These are phyloP conservation scores for Zaprionus bogoriensis DNA, from an alignment of 2,888 invertebrate genomes.

Conservation along the genomic window DNA sequence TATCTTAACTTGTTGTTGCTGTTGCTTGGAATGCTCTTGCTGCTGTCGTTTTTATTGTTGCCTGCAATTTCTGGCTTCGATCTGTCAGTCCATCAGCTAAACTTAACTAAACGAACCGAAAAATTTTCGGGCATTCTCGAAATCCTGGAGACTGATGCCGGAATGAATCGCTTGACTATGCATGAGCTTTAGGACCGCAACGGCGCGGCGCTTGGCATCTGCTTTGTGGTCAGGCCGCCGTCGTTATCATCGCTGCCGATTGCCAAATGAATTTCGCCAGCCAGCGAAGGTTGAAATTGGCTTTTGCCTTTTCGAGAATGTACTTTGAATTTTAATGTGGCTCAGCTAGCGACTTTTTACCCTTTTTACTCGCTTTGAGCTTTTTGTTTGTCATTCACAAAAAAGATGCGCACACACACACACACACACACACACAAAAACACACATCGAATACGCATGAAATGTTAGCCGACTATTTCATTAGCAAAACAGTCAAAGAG, in stretches of 20 bases:
- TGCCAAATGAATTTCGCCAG: slow-evolving; percentile 71
- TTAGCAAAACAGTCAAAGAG: slow-evolving; percentile 57
- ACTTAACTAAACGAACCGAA: slow-evolving; percentile 51
- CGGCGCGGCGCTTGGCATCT: slow-evolving; percentile 2
- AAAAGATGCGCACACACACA: slow-evolving; percentile 9
- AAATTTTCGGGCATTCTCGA: slow-evolving; percentile 25
- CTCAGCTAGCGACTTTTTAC: slow-evolving; percentile 36
- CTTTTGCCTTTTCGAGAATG: slow-evolving; percentile 71
- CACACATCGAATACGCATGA: slow-evolving; percentile 23
- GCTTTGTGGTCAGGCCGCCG: background rate
- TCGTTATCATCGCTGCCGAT: slow-evolving; percentile 32
- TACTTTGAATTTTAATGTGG: slow-evolving; percentile 73
- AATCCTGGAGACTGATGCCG: too few species aligned
- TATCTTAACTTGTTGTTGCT: slow-evolving; percentile 7
- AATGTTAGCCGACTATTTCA: slow-evolving; percentile 59
- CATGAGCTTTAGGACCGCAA: slow-evolving; percentile 45
- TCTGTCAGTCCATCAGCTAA: slow-evolving; percentile 49
- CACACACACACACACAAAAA: slow-evolving; percentile 11
- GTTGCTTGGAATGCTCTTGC: background rate
- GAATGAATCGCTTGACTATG: slow-evolving; percentile 60
- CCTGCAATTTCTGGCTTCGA: slow-evolving; percentile 39
- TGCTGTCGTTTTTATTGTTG: slow-evolving; percentile 12
- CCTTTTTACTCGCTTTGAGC: slow-evolving; percentile 3
- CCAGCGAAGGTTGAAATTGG: slow-evolving; percentile 72
- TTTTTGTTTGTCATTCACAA: slow-evolving; percentile 37